These are phyloP conservation scores for Saimiri boliviensis DNA, from an alignment of 2,113 vertebrate genomes.

Conservation along the genomic window DNA sequence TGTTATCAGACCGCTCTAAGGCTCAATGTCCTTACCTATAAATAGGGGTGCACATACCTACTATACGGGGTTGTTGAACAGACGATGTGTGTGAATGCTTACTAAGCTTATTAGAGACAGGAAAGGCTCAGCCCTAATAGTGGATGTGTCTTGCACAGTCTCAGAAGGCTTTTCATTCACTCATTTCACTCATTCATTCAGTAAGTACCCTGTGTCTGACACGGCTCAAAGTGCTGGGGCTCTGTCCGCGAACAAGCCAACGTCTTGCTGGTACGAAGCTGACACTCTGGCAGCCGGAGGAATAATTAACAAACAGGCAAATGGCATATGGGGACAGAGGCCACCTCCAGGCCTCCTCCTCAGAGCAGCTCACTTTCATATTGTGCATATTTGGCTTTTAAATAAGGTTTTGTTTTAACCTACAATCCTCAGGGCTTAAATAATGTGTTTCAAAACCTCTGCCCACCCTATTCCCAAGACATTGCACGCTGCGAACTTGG, in stretches of 20 bases:
- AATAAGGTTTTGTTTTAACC: neutral
- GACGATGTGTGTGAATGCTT: neutral
- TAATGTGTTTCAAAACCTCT: neutral
- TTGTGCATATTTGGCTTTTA: neutral
- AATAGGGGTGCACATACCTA: neutral
- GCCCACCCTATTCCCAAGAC: neutral
- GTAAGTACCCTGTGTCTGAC: neutral
- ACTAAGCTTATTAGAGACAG: neutral
- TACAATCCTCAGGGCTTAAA: neutral
- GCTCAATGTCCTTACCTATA: neutral
- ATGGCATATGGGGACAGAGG: neutral
- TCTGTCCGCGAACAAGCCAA: neutral
- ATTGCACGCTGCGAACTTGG: rapidly evolving
- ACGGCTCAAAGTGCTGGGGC: neutral
- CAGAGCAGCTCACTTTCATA: neutral
- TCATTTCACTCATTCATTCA: neutral
- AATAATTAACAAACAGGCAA: neutral
- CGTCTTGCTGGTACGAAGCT: rapidly evolving
- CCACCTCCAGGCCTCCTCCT: neutral
- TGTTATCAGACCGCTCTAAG: neutral
- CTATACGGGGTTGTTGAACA: neutral
- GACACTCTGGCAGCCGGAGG: neutral
- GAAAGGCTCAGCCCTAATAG: neutral
- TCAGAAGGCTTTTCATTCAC: neutral
- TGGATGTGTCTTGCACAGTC: neutral